These are phyloP conservation scores for Himalopsyche japonica DNA, from an alignment of 2,888 invertebrate species.

Conservation along the genomic window DNA sequence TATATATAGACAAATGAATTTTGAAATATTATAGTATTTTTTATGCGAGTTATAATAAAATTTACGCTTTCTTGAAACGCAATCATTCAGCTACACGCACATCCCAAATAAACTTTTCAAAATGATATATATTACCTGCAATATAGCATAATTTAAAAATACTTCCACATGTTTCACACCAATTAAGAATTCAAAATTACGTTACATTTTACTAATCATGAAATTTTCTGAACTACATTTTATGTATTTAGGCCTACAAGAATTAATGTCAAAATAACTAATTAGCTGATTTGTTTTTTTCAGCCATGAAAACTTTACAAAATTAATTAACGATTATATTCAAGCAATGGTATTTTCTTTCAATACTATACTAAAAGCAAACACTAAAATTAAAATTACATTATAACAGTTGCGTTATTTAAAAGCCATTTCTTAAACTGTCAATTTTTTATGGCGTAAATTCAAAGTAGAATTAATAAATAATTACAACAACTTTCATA, in stretches of 20 bases:
- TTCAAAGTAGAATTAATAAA: too few species aligned
- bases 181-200: not conserved
- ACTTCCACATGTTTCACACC: not conserved
- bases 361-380: not conserved
- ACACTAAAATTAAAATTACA: too few species aligned
- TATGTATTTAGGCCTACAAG: not conserved
- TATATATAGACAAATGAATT: too few species aligned
- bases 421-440: too few species aligned
- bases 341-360: not conserved
- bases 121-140: not conserved
- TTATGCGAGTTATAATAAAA: not conserved
- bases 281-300: not conserved
- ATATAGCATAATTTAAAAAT: not conserved
- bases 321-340: not conserved
- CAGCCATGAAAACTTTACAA: not conserved
- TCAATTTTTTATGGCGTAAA: too few species aligned
- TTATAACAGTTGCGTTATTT: too few species aligned
- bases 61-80: conserved; percentile 1
- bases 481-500: not conserved
- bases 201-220: not conserved
- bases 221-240: not conserved
- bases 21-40: not conserved
- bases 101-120: not conserved
- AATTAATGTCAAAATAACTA: not conserved
- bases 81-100: not conserved